phyloP scores from a whole-genome alignment of 1,140 invertebrate genomes.

The Charaxes varanes region DNA sequence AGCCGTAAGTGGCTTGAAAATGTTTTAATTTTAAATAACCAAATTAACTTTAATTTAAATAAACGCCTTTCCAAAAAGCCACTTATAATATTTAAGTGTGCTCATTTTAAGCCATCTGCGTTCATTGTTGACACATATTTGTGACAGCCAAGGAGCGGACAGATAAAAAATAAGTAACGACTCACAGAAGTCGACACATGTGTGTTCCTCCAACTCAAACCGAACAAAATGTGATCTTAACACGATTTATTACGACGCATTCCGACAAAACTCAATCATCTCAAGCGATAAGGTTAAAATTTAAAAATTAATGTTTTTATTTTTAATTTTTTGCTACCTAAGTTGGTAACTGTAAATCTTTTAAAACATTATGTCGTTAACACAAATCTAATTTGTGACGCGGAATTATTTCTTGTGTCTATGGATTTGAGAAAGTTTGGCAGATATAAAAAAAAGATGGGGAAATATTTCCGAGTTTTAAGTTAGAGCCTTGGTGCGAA shows the following conservation, averaged over 20 bases:
- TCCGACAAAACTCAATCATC: neutral
- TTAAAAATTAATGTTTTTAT: conserved; percentile 10
- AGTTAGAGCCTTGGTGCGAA: no score
- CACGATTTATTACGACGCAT: conserved; percentile 5
- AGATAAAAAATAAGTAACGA: conserved; percentile 53
- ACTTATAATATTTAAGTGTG: no score
- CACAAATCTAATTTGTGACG: conserved; percentile 17
- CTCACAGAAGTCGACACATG: conserved; percentile 43
- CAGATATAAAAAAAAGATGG: no score
- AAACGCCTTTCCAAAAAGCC: no score
- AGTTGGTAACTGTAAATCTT: conserved; percentile 44
- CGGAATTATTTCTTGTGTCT: no score
- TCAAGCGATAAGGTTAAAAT: conserved; percentile 19
- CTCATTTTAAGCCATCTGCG: conserved; percentile 32
- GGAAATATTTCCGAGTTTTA: no score
- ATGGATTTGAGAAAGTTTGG: no score
- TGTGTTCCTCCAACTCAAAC: conserved; percentile 43
- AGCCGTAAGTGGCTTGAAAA: no score
- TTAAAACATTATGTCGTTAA: conserved; percentile 45
- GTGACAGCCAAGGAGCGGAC: conserved; percentile 36
- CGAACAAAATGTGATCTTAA: conserved; percentile 11
- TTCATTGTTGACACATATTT: conserved; percentile 55
- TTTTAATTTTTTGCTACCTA: conserved; percentile 23
- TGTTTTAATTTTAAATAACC: no score
- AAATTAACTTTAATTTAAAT: no score